Evolutionary conservation across 2,113 vertebrate genomes (phyloP), one percentile per base, ranked within the genome.

Genomic region (Menidia beryllina): DNA sequence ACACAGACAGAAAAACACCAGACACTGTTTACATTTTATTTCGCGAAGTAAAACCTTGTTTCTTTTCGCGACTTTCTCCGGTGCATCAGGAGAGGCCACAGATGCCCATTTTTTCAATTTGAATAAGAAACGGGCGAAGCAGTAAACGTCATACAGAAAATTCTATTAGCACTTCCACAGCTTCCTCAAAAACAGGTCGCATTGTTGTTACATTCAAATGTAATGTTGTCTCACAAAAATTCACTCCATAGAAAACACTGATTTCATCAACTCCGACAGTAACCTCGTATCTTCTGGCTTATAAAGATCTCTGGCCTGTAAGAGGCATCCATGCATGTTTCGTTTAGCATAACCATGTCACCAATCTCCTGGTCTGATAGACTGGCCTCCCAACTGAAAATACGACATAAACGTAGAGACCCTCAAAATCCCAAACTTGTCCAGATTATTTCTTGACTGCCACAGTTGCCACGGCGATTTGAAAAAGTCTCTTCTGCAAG

Each of bases 1-100:
- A 63, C 12, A 69, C 15, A 67, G 65, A 63, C 11, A 36, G 43
- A 50, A 20, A n/a, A 57, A 50, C 14, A 36, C 51, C 43, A 43
- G 21, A 47, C 14, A 20, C 12, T 14, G 1, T 54, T 24, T 34
- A 7, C 23, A 24, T 14, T 66, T 21, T 7, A 53, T 14, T 17
- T 45, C 5, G 1, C 7, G 41, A 45, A 45, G n/a, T 19, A 45
- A 45, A 45, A 45, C 5, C 39, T 5, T 17, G 41, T 12, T 15
- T 14, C 12, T 14, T 12, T 17, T 4, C 41, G 19, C 19, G 41
- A 43, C 41, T 17, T 14, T 43, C 15, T 43, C 41, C 20, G 19
- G 1, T 53, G 17, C 19, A 19, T 49, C 10, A 20, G 14, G 50
- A 53, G 26, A 52, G 10, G 10, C 26, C 3, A 23, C 7, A 48